Evolutionary conservation across 1,140 invertebrate genomes (phyloP).

Genomic region (Hetaerina americana): DNA sequence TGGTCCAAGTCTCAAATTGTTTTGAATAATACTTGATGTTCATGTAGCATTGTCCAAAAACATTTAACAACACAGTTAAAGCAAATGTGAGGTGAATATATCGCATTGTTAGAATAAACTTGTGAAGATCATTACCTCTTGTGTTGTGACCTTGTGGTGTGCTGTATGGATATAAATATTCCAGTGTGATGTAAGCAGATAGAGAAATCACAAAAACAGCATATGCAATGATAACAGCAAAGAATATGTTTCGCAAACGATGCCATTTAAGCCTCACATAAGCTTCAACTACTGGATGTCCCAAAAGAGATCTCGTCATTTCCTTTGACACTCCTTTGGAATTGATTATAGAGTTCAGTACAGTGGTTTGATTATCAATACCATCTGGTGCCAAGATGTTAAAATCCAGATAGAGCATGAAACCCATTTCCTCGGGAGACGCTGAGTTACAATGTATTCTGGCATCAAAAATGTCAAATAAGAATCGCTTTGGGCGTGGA

Average conservation of each 20-base stretch:
- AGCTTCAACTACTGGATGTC: slow-evolving; percentile 32
- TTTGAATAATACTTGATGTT: slow-evolving; percentile 19
- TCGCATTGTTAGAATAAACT: background rate
- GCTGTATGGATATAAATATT: background rate
- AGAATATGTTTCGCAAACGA: slow-evolving; percentile 29
- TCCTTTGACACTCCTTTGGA: slow-evolving; percentile 16
- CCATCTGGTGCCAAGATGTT: slow-evolving; percentile 19
- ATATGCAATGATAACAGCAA: slow-evolving; percentile 27
- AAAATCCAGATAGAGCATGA: slow-evolving; percentile 22
- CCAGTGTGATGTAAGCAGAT: slow-evolving; percentile 7
- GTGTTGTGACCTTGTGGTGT: too few relatives aligned
- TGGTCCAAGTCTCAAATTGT: slow-evolving; percentile 24
- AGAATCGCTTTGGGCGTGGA: slow-evolving; percentile 17
- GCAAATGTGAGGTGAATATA: slow-evolving; percentile 4
- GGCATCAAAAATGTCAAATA: slow-evolving; percentile 16
- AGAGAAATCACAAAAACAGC: slow-evolving; percentile 25
- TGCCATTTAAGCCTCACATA: slow-evolving; percentile 35
- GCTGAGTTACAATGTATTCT: slow-evolving; percentile 9
- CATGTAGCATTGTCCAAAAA: slow-evolving; percentile 16
- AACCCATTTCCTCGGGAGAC: slow-evolving; percentile 11
- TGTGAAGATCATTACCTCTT: background rate
- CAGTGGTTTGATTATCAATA: slow-evolving; percentile 22
- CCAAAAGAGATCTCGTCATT: slow-evolving; percentile 24
- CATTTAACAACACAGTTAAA: slow-evolving; percentile 9
- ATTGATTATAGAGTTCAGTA: slow-evolving; percentile 22